Percentiles rank a stretch among this genome's conserved stretches.
Evolutionary conservation across 1,140 invertebrate genomes (phyloP).

Genomic region (Hydropsyche tenuis): DNA sequence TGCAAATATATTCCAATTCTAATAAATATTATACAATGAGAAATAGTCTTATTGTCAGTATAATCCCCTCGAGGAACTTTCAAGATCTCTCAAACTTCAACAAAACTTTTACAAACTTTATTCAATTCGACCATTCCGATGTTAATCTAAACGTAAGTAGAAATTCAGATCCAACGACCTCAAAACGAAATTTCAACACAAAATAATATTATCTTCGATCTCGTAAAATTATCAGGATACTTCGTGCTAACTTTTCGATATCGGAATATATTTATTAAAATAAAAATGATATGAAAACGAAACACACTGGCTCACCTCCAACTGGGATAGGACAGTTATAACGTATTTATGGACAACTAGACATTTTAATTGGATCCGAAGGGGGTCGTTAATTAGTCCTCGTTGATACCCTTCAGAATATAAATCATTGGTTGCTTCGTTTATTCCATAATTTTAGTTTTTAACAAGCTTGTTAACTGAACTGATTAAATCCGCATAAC

Average conservation of each 20-base stretch:
- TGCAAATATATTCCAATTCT: no score
- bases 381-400: constrained; percentile 21
- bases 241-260: not conserved
- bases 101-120: no score
- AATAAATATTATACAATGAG: no score
- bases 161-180: no score
- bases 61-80: no score
- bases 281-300: not conserved
- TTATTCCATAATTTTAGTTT: not conserved
- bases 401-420: constrained; percentile 19
- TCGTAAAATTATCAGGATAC: no score
- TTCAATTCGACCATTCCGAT: no score
- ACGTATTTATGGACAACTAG: constrained; percentile 27
- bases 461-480: constrained; percentile 27
- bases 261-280: not conserved
- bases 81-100: no score
- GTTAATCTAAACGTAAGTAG: no score
- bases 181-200: no score
- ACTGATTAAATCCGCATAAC: not conserved
- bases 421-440: constrained; percentile 19
- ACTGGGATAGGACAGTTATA: constrained; percentile 23
- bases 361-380: constrained; percentile 35
- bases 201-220: no score
- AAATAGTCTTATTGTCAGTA: no score
- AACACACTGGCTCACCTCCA: constrained; percentile 5